Evolutionary conservation across 1,140 invertebrate genomes (phyloP).

Genomic region (Ericerus pela): DNA sequence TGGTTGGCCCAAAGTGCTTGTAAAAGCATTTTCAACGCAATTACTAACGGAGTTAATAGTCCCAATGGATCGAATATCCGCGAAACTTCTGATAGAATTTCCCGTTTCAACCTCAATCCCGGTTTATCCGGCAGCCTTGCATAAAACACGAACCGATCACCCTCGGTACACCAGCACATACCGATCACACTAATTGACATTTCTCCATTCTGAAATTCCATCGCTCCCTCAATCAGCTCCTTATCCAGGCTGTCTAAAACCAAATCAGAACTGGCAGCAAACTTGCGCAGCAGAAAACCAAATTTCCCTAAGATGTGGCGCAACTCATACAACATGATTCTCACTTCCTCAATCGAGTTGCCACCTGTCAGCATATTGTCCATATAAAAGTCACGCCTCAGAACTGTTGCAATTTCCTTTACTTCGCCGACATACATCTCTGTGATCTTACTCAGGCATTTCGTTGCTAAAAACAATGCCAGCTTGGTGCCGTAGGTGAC

Average conservation of each 20-base stretch:
- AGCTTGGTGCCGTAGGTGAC: slow-evolving; percentile 28
- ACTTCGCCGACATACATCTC: background rate
- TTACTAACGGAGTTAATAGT: slow-evolving; percentile 27
- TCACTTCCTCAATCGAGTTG: background rate
- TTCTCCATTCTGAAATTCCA: background rate
- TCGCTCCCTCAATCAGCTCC: no score
- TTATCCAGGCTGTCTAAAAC: no score
- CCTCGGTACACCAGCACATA: background rate
- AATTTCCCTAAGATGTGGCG: background rate
- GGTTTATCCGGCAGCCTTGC: background rate
- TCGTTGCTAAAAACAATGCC: slow-evolving; percentile 28
- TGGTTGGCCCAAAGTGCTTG: slow-evolving; percentile 27
- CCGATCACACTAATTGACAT: background rate
- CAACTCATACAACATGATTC: background rate
- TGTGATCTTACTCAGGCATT: slow-evolving; percentile 21
- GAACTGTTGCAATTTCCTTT: background rate
- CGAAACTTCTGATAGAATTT: slow-evolving; percentile 25
- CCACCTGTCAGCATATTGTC: no score
- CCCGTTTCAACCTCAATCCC: slow-evolving; percentile 23
- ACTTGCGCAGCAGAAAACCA: background rate
- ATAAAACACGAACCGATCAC: background rate
- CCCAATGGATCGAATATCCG: slow-evolving; percentile 33
- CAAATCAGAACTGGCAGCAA: no score
- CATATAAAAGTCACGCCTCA: no score
- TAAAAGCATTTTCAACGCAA: slow-evolving; percentile 30